Base-by-base conservation (phyloP, 2,888 invertebrate genomes). In the Pterostichus madidus region DNA sequence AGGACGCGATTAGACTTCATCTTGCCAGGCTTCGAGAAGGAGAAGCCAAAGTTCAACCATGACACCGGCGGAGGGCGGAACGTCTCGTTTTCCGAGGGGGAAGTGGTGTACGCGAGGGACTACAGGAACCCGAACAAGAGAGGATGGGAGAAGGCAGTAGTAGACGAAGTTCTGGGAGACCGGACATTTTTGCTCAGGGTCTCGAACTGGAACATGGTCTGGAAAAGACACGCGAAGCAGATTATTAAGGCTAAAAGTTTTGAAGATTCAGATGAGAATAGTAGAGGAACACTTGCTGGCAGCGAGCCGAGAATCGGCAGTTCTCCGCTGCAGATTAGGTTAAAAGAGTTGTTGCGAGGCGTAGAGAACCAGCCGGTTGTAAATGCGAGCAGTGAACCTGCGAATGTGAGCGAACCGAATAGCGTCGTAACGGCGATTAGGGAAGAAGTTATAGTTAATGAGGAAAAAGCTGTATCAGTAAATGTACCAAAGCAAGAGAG, bases 191-290 rank as follows among this genome's bases (percentile, higher is more conserved):
- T 44, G 44, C 11, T 7, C 11, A 44, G 11, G 11, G 44, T 44
- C 7, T 7, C 7, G 11, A 31, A 32, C 24, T 49, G 64, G 10
- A 35, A 61, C 0, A 5, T 78, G n/a, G 15, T 83, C 5, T 83
- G 83, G 77, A 83, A 64, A 11, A 59, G 77, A 17, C 76, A 24
- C 24, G 24, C 24, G 24, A 24, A 24, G 7, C 24, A 75, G 10
- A 5, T 84, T 84, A 85, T 85, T 85, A 85, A 85, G 85, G 80
- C 83, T 83, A 83, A 83, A 81, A 83, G 84, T 81, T 84, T 84
- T 81, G 68, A 77, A 80, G 80, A 2, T 11, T 83, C 77, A 83
- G 53, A 71, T 61, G 85, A 85, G 84, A 84, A 85, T 84, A 84
- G 84, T 85, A 85, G 82, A 84, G 84, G 84, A 84, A 84, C 84